Base-by-base conservation (phyloP, 2,113 vertebrate genomes). In the Xiphophorus hellerii region DNA sequence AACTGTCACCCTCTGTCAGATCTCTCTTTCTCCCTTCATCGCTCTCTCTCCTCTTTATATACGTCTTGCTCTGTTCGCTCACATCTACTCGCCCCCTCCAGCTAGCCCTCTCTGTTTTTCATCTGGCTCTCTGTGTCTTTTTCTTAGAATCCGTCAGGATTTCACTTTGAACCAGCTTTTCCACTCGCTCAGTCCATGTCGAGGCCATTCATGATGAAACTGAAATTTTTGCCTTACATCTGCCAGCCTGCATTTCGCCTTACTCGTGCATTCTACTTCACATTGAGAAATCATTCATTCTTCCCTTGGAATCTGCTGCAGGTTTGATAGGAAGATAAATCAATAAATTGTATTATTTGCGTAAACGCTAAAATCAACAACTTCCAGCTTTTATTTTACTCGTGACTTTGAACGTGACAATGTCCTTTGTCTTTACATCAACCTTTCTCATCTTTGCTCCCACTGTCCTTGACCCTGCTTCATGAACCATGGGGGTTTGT, bases 81-180 rank as follows among this genome's bases (percentile, higher is more conserved):
- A 79, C 76, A 84, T 85, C 76, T 7, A 71, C 88, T 78, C 64
- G 30, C 84, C 81, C 65, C 81, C 83, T 81, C 81, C 35, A 75
- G 84, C 82, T 60, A 71, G 29, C 51, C 74, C 66, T 71, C 67
- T 71, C 76, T 82, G 72, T 68, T 80, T 84, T 84, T 77, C 84
- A 83, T 88, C 84, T 80, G 42, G 30, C 78, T 85, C 61, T 78
- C 69, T 13, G 31, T 80, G 84, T 88, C 60, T 80, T 67, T 58
- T 62, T 65, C 78, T 81, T 63, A 61, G 69, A 88, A 77, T 88
- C 80, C 62, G 81, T 89, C 80, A 88, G 74, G 82, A 73, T 87
- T 88, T 85, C 81, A 73, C 89, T 93, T 93, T 93, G 88, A 92
- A 84, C 84, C 66, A 62, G 29, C 8, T 54, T 64, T 10, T 54